Conservation (phyloP, 23 tunicate genomes). For the Trididemnum nubilum region DNA sequence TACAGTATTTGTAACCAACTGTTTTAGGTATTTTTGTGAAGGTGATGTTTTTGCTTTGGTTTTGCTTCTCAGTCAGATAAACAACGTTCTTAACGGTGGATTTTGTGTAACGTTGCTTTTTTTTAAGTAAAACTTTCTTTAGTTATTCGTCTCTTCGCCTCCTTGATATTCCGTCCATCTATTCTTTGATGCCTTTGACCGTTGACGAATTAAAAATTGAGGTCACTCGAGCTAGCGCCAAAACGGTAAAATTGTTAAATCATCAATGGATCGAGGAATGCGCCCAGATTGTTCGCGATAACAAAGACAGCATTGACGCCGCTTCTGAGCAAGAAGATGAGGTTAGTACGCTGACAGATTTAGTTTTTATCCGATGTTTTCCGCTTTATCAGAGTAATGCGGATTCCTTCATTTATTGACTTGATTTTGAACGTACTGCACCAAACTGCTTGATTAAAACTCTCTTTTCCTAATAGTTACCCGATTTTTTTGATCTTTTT, state of each 20-base stretch:
- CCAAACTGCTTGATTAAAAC: too few species aligned
- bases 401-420: too few species aligned
- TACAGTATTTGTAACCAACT: too few species aligned
- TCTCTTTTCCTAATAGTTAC: too few species aligned
- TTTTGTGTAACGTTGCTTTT: too few species aligned
- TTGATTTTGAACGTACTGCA: too few species aligned
- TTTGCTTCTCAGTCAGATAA: neutral
- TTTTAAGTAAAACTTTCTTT: too few species aligned
- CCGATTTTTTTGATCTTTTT: too few species aligned
- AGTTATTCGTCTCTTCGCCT: constrained; percentile 60
- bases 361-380: neutral
- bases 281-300: constrained; percentile 59
- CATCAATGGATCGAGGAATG: constrained; percentile 64
- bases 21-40: too few species aligned
- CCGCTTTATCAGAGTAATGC: too few species aligned
- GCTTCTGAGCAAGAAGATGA: constrained; percentile 29
- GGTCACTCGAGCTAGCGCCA: constrained; percentile 40
- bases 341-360: constrained; percentile 35
- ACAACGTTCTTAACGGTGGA: too few species aligned
- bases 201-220: constrained; percentile 51
- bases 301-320: constrained; percentile 55
- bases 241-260: constrained; percentile 28
- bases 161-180: constrained; percentile 51
- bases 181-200: constrained; percentile 76
- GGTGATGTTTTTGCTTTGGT: neutral